Base-by-base conservation (phyloP, 2,888 invertebrate species). In the Polyploca ridens region DNA sequence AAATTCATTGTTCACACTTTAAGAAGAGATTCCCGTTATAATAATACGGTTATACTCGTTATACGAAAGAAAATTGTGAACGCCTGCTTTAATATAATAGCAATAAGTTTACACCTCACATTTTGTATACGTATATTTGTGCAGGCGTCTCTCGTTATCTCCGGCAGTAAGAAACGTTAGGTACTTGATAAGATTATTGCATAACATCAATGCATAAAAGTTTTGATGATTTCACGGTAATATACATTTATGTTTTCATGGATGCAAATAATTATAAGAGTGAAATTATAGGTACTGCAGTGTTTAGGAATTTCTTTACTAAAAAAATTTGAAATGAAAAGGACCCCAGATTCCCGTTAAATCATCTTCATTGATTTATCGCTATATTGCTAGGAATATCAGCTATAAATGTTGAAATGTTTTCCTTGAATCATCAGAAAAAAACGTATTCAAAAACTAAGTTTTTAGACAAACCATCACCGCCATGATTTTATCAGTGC, bases 201-300 rank as follows among this genome's bases (percentile, higher is more conserved):
- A 63, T 68, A 70, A 67, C 63, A 63, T 66, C 38, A 38, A 68
- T 58, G 67, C 71, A 82, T 79, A 79, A 82, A 84, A 65, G 79
- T 73, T 65, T 66, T 46, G 60, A 74, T 76, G 75, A 88, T 87
- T 88, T 87, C 86, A 87, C 82, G 85, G 82, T 66, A 74, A 86
- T 87, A 87, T 77, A 67, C 69, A 73, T 83, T 83, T 71, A 76
- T 49, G 49, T 49, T 49, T 54, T 19, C 3, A 54, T 54, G 8
- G 6, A 54, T 54, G 4, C n/a, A 54, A 54, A 8, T n/a, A n/a
- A 46, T 46, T 10, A 46, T n/a, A 13, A 46, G n/a, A 46, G n/a
- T 46, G 46, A 46, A 46, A 46, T 46, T 46, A n/a, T 46, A 6
- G 27, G 27, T 35, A n/a, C 46, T n/a, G 46, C 46, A n/a, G 46